Evolutionary conservation across 2,888 invertebrate genomes (phyloP).

Genomic region (Linnaemya tessellans): DNA sequence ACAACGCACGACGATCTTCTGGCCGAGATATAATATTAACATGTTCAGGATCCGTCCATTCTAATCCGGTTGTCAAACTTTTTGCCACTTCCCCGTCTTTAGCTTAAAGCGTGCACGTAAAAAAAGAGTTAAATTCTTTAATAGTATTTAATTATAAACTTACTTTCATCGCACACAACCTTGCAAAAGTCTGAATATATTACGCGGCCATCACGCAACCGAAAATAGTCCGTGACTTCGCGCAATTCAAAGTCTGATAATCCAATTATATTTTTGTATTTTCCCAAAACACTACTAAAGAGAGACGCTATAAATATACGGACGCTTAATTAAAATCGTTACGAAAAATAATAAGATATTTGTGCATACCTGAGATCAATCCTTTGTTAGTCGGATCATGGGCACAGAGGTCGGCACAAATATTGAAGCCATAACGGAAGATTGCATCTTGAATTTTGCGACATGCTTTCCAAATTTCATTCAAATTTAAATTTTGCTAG

Average conservation of each 20-base stretch:
- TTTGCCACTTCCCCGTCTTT: conserved; percentile 74
- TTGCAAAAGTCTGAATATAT: conserved; percentile 90
- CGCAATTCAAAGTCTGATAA: conserved; percentile 89
- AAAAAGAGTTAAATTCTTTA: not conserved
- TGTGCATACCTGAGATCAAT: conserved; percentile 86
- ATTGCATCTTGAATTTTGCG: conserved; percentile 91
- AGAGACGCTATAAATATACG: conserved; percentile 85
- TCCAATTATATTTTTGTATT: conserved; percentile 87
- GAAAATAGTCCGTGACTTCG: conserved; percentile 90
- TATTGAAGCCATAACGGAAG: conserved; percentile 88
- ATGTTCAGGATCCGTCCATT: conserved; percentile 89
- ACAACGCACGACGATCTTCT: conserved; percentile 87
- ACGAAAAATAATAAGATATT: no score
- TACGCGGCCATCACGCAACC: conserved; percentile 90
- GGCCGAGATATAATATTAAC: conserved; percentile 86
- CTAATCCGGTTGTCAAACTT: conserved; percentile 85
- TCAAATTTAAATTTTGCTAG: conserved; percentile 81
- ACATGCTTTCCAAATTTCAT: conserved; percentile 90
- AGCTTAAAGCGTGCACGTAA: conserved; percentile 62
- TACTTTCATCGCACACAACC: conserved; percentile 85
- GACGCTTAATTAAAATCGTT: no score
- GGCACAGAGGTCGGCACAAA: conserved; percentile 88
- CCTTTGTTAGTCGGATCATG: conserved; percentile 88
- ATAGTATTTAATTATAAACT: conserved; percentile 65
- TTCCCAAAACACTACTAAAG: conserved; percentile 88